Evolutionary conservation across 1,140 invertebrate genomes (phyloP).

Genomic region (Drosophila subobscura): DNA sequence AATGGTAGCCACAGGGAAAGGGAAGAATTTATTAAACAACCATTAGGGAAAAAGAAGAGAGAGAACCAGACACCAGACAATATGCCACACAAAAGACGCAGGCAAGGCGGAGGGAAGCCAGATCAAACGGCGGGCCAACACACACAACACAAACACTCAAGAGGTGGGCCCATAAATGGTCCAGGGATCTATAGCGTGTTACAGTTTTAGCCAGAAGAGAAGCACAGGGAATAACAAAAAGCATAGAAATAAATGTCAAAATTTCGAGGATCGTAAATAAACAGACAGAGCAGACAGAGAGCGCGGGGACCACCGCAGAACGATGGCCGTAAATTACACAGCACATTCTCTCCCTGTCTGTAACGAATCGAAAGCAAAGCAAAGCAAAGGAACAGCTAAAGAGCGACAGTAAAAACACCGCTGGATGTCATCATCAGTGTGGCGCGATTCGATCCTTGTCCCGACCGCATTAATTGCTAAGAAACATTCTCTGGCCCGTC

Average conservation of each 20-base stretch:
- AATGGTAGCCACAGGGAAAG: slow-evolving; percentile 22
- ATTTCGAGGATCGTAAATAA: slow-evolving; percentile 71
- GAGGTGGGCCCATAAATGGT: slow-evolving; percentile 9
- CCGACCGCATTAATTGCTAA: slow-evolving; percentile 59
- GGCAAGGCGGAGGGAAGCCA: slow-evolving; percentile 1
- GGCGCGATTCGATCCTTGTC: slow-evolving; percentile 43
- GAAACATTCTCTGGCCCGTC: slow-evolving; percentile 54
- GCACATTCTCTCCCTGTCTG: slow-evolving; percentile 46
- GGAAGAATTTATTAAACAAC: slow-evolving; percentile 57
- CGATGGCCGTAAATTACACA: slow-evolving; percentile 62
- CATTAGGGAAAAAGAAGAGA: slow-evolving; percentile 36
- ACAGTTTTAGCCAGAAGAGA: slow-evolving; percentile 24
- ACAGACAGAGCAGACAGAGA: background rate
- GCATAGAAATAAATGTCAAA: slow-evolving; percentile 69
- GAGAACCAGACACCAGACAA: too few species aligned
- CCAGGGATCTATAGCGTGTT: slow-evolving; percentile 18
- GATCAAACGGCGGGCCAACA: slow-evolving; percentile 37
- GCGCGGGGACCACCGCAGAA: slow-evolving; percentile 31
- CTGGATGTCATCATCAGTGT: slow-evolving; percentile 70
- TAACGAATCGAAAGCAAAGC: slow-evolving; percentile 6
- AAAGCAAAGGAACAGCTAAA: background rate
- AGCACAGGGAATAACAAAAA: slow-evolving; percentile 4
- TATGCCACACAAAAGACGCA: slow-evolving; percentile 23
- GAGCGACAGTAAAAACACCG: slow-evolving; percentile 15
- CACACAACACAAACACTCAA: background rate